A percentile compares a stretch with the other conserved stretches of the same genome.
phyloP scores from a whole-genome alignment of 1,140 invertebrate species.

The Zaprionus lachaisei region DNA sequence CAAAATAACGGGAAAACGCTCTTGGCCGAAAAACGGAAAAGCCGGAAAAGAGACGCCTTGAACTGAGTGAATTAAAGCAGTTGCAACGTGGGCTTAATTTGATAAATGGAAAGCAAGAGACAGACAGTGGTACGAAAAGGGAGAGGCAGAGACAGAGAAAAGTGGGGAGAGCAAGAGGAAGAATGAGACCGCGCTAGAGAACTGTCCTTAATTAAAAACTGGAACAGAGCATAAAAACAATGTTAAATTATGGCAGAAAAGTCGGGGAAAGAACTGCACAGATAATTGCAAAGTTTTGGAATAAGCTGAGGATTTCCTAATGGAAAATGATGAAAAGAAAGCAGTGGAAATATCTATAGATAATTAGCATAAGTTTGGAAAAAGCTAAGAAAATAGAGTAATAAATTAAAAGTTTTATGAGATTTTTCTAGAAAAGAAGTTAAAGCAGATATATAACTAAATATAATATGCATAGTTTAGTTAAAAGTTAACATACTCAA shows the following conservation, averaged over 20 bases:
- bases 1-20: conserved; percentile 23
- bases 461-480: too few relatives aligned
- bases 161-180: not conserved
- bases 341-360: not conserved
- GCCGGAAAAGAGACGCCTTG: not conserved
- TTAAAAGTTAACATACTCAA: too few relatives aligned
- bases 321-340: not conserved
- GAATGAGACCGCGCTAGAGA: not conserved
- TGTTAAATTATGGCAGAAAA: conserved; percentile 1
- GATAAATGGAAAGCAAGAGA: not conserved
- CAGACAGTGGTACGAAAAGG: not conserved
- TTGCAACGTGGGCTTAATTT: conserved; percentile 3
- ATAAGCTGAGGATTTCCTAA: not conserved
- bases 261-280: not conserved
- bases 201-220: conserved; percentile 8
- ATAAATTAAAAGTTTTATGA: not conserved
- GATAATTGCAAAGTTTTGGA: not conserved
- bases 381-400: too few relatives aligned
- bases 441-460: too few relatives aligned
- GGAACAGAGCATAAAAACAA: not conserved
- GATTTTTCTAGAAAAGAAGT: too few relatives aligned
- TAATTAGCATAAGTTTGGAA: too few relatives aligned
- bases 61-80: conserved; percentile 7
- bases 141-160: not conserved
- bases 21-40: conserved; percentile 2